Evolutionary conservation across 2,797 vertebrate species (phyloP).

Genomic region (Chloroceryle amazona): DNA sequence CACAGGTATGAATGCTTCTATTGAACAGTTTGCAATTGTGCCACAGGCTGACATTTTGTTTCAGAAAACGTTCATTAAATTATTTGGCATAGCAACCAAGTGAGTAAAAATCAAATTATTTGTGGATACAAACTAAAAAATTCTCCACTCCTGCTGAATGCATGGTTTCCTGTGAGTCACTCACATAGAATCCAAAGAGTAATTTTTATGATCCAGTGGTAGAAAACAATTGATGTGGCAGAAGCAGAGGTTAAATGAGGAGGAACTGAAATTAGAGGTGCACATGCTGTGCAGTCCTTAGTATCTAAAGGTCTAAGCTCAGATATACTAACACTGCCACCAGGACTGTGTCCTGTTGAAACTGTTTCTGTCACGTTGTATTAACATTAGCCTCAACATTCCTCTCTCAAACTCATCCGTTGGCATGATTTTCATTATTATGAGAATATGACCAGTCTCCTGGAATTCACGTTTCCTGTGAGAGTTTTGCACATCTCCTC

Average conservation of each 20-base stretch:
- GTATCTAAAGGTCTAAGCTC: not conserved
- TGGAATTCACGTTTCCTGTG: not conserved
- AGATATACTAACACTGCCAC: not conserved
- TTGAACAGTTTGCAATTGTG: not conserved
- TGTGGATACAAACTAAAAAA: not conserved
- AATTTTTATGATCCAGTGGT: not conserved
- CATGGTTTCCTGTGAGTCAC: not conserved
- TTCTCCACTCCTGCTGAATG: not conserved
- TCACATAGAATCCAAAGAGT: not conserved
- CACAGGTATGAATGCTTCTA: not conserved
- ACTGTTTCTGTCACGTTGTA: fast-evolving
- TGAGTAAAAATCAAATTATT: constrained; percentile 50
- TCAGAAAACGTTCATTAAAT: constrained; percentile 44
- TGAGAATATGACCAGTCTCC: fast-evolving
- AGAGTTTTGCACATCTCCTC: not conserved
- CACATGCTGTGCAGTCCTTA: not conserved
- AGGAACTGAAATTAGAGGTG: not conserved
- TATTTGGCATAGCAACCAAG: constrained; percentile 55
- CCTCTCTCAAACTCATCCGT: not conserved
- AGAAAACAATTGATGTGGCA: not conserved
- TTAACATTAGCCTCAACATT: not conserved
- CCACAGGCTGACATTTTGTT: constrained; percentile 54
- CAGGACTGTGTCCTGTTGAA: not conserved
- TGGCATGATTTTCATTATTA: not conserved
- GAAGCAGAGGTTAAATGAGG: not conserved